Evolutionary conservation across 2,113 vertebrate genomes (phyloP), one percentile per base, ranked within the genome.

Genomic region (Pseudopipra pipra): DNA sequence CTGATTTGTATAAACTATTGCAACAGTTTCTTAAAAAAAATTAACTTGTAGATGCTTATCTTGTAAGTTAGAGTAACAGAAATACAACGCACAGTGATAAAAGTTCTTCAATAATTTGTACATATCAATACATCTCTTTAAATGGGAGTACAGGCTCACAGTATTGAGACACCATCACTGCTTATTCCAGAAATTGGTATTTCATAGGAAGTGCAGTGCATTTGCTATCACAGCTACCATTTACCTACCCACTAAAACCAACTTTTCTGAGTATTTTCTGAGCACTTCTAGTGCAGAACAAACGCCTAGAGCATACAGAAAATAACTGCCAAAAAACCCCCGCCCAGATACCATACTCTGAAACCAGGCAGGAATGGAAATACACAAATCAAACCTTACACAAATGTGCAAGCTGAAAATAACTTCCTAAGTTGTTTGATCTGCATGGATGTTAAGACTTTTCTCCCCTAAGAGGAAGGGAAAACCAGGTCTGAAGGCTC

Each of bases 361-460:
- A 49, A 91, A 61, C 10, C 3, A 5, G 21, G 1, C 1, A 17
- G 24, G 20, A 71, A 67, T 11, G 14, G 49, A 55, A 52, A 70
- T 5, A 18, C 58, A 22, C 23, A 56, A 39, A 55, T 4, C 39
- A 20, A 82, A 54, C 11, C 16, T 75, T 17, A 58, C 17, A 46
- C 7, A 71, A 25, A 33, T 0, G 3, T 1, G 0, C 33, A 39
- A 11, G 25, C 3, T 15, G 17, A 43, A 30, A 35, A 68, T 0
- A 5, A 11, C 6, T 62, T 51, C 52, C 51, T 37, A 8, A 78
- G 14, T 5, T 12, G 27, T 44, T 58, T 23, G 11, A 79, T 5
- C 18, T 1, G 6, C 14, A 41, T 0, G 7, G 39, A 25, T 2
- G 2, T 6, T 18, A 17, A 73, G 41, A 39, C 33, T 43, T 13